These are phyloP conservation scores for Lacanobia oleracea DNA, from an alignment of 2,888 invertebrate species.

Conservation along the genomic window DNA sequence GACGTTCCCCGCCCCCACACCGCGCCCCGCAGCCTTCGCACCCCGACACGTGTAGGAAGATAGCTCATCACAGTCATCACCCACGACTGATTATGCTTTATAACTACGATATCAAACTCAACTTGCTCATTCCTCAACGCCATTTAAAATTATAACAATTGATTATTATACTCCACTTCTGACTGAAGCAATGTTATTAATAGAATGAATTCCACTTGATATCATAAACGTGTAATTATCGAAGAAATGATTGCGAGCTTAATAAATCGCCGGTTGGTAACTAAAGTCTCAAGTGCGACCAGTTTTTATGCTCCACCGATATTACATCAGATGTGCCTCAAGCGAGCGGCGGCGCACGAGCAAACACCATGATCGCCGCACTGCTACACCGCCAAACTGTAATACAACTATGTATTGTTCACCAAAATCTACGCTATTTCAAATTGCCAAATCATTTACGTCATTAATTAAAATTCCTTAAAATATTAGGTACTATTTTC, in stretches of 20 bases:
- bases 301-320: constrained; percentile 77
- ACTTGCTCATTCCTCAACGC: constrained; percentile 8
- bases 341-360: constrained; percentile 59
- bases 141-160: constrained; percentile 26
- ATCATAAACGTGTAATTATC: constrained; percentile 52
- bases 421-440: constrained; percentile 12
- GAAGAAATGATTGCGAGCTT: constrained; percentile 64
- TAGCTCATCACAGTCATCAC: constrained; percentile 75
- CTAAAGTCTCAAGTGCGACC: constrained; percentile 80
- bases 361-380: constrained; percentile 59
- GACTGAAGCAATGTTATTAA: constrained; percentile 17
- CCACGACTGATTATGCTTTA: constrained; percentile 75
- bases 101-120: constrained; percentile 54
- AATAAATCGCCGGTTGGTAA: constrained; percentile 71
- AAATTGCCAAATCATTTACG: constrained; percentile 3
- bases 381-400: constrained; percentile 37
- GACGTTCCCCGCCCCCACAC: constrained; percentile 53
- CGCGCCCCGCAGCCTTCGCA: constrained; percentile 59
- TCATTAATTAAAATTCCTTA: constrained; percentile 29
- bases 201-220: constrained; percentile 34
- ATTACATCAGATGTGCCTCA: constrained; percentile 78
- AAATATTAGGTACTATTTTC: constrained; percentile 1
- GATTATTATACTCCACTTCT: constrained; percentile 15
- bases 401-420: constrained; percentile 20
- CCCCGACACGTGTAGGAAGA: constrained; percentile 77